These are phyloP conservation scores for Ametastegia equiseti DNA, from an alignment of 2,888 invertebrate species.

Conservation along the genomic window DNA sequence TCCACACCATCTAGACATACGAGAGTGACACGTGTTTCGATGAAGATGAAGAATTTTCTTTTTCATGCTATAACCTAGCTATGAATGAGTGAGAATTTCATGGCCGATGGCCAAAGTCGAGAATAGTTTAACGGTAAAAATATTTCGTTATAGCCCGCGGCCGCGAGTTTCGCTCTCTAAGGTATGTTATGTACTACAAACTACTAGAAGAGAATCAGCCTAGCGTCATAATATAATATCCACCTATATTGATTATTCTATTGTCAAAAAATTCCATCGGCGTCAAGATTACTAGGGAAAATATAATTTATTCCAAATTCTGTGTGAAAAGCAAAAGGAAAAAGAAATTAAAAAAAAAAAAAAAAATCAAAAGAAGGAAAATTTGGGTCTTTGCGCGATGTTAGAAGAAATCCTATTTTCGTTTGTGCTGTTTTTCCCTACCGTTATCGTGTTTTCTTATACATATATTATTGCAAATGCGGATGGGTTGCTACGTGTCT, in stretches of 20 bases:
- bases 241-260: no score
- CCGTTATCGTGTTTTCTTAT: background rate
- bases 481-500: background rate
- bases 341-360: no score
- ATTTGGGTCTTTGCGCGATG: background rate
- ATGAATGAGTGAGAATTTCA: background rate
- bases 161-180: background rate
- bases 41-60: no score
- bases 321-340: background rate
- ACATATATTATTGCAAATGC: background rate
- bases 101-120: conserved; percentile 25
- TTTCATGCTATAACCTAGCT: no score
- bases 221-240: no score
- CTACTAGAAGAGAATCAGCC: no score
- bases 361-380: background rate
- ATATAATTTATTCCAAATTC: background rate
- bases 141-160: background rate
- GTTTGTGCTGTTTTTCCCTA: background rate
- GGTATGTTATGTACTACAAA: no score
- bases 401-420: background rate
- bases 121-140: conserved; percentile 1
- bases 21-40: no score
- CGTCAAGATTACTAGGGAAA: background rate
- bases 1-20: no score
- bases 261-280: background rate